Base-by-base conservation (phyloP, 2,797 vertebrate species). In the Merluccius polli region DNA sequence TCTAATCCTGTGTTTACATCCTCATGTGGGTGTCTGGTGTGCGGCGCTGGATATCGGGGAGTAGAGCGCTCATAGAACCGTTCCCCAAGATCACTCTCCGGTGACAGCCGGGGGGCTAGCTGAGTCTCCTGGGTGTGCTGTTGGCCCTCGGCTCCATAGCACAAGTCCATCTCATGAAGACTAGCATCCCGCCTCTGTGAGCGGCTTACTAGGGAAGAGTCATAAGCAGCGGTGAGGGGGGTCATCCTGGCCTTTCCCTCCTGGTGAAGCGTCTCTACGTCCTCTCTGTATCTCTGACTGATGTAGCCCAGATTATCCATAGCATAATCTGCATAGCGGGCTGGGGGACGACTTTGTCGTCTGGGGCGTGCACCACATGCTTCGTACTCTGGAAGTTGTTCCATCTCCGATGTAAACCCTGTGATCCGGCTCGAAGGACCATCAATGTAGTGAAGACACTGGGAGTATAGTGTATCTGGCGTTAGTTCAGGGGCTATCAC, bases 251-350 rank as follows among this genome's bases (percentile, higher is more conserved):
- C 74, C 35, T 4, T 75, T 1, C 69, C 68, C 69, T 63, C 75
- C 31, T 29, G 41, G 13, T 24, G 69, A 71, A 0, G 2, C 33
- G 12, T 15, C 68, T 71, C 68, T 36, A 21, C 13, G 1, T 71
- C 69, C 69, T 76, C 75, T 27, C 75, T 59, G 69, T 76, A 71
- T 71, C 44, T 52, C 69, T 59, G 41, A 35, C 41, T 63, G 21
- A 71, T 52, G 30, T 71, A 76, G 69, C 44, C 30, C 2, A 32
- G 69, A 63, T 76, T 29, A 59, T 71, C 68, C 38, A 76, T 31
- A 15, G 52, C 75, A 76, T 36, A 76, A 36, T 76, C 75, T 71
- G 75, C 75, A 31, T 71, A 76, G 48, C 70, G 44, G 0, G 27
- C 70, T 18, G 75, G 75, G 3, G 44, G 75, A 21, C 32, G 16